Base-by-base conservation (phyloP, 2,888 invertebrate species). In the Eudemis profundana region DNA sequence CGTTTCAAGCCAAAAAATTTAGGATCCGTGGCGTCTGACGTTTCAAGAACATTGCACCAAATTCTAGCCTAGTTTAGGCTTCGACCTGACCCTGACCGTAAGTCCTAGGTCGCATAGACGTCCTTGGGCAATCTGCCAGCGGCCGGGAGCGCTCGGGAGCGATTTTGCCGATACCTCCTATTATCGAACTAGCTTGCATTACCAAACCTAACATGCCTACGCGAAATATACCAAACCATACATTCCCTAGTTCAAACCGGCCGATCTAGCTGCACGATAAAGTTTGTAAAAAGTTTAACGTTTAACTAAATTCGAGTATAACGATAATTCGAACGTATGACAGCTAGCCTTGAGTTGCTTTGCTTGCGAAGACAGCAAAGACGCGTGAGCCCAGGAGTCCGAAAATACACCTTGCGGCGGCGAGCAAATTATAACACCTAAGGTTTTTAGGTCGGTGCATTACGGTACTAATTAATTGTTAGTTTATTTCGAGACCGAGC, bases 91-190 rank as follows among this genome's bases (percentile, higher is more conserved):
- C 88, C 78, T 89, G 89, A 88, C 90, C 87, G 82, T 59, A 63
- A 67, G 75, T 84, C 83, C 86, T 87, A 87, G 89, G 86, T 75
- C 81, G 77, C 81, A 86, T 87, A 85, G 82, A 72, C 73, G 87
- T 85, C 89, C 90, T 87, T 86, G 90, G 89, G 89, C 88, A 70
- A 40, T 36, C 65, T 83, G 89, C 90, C 89, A 89, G 75, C 74
- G 36, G 69, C 74, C 68, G 59, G 77, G 74, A 74, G 74, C 73
- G 69, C 67, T 69, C 82, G 83, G 86, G 83, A 87, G 70, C 81
- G 75, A 84, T 87, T 86, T 83, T 81, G 77, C 77, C 79, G 81
- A 85, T 85, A 77, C 73, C 76, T 75, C 79, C 77, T 74, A 79
- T 85, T 78, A 81, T 78, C 70, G 64, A 68, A 67, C 67, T 61